phyloP scores from a whole-genome alignment of 2,888 invertebrate genomes.

The Pollenia amentaria region DNA sequence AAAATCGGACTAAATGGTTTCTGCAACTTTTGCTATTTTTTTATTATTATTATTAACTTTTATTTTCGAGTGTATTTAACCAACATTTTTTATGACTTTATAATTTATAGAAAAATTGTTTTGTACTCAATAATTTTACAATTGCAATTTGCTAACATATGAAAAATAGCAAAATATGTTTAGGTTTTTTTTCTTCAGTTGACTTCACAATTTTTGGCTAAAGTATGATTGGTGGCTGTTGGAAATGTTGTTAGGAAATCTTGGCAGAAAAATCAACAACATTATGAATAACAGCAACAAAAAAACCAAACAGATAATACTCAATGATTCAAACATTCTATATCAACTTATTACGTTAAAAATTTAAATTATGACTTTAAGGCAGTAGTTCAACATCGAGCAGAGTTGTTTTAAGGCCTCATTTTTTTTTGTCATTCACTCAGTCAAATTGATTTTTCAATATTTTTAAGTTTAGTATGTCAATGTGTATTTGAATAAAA shows the following conservation, averaged over 20 bases:
- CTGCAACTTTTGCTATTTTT: not conserved
- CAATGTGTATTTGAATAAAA: constrained; percentile 8
- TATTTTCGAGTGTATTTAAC: constrained; percentile 44
- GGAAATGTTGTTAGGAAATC: constrained; percentile 39
- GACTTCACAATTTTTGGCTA: constrained; percentile 34
- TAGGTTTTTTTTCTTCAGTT: not conserved
- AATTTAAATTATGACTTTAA: constrained; percentile 42
- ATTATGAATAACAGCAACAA: not conserved
- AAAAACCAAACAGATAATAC: constrained; percentile 8
- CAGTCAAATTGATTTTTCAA: constrained; percentile 28
- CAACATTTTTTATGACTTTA: constrained; percentile 26
- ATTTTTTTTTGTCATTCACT: constrained; percentile 8
- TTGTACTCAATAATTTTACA: constrained; percentile 62
- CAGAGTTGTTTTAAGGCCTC: not conserved
- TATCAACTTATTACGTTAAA: not conserved
- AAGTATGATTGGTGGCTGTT: constrained; percentile 57
- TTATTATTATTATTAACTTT: constrained; percentile 11
- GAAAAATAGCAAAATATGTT: constrained; percentile 28
- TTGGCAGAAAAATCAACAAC: constrained; percentile 29
- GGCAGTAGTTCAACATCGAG: constrained; percentile 26
- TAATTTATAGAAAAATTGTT: constrained; percentile 54
- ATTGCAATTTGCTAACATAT: constrained; percentile 67
- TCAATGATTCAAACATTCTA: constrained; percentile 43
- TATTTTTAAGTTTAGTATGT: constrained; percentile 53
- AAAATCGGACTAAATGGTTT: not conserved